Conservation (phyloP, 2,888 invertebrate species). For the Acleris literana region DNA sequence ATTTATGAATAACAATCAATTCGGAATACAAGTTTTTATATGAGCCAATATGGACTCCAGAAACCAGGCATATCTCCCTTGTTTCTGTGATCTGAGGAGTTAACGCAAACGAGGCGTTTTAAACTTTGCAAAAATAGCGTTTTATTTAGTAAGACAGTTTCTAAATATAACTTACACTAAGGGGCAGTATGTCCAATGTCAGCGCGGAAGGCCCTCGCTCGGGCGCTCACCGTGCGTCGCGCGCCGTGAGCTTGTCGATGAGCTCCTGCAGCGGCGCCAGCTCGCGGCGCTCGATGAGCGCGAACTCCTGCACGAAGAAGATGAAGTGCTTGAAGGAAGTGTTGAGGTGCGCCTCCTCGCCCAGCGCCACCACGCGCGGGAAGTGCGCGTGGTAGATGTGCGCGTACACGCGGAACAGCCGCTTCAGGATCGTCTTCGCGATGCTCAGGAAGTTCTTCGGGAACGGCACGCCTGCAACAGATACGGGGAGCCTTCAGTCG, state of each 20-base stretch:
- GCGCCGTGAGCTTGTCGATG: constrained; percentile 97
- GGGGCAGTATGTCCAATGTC: no score
- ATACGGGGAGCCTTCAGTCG: neutral
- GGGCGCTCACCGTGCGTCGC: constrained; percentile 90
- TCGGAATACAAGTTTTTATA: no score
- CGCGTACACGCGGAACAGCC: constrained; percentile 99
- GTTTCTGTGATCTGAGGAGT: no score
- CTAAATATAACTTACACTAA: no score
- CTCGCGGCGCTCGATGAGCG: constrained; percentile 97
- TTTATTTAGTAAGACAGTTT: no score
- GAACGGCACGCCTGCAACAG: constrained; percentile 93
- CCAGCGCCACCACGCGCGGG: constrained; percentile 97
- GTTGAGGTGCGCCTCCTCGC: constrained; percentile 99
- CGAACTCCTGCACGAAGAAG: constrained; percentile 98
- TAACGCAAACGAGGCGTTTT: no score
- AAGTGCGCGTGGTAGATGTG: constrained; percentile 99
- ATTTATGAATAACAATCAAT: no score
- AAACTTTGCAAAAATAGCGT: no score
- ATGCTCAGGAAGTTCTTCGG: constrained; percentile 98
- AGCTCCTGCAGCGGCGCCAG: constrained; percentile 98
- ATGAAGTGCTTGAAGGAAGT: constrained; percentile 99
- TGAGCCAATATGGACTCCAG: no score
- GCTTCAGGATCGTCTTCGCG: constrained; percentile 98
- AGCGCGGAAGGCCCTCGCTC: no score
- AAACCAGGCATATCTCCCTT: no score